Percentiles rank a stretch among this genome's conserved stretches.
Conservation (phyloP, 2,113 vertebrate species). For the Nannospalax galili region DNA sequence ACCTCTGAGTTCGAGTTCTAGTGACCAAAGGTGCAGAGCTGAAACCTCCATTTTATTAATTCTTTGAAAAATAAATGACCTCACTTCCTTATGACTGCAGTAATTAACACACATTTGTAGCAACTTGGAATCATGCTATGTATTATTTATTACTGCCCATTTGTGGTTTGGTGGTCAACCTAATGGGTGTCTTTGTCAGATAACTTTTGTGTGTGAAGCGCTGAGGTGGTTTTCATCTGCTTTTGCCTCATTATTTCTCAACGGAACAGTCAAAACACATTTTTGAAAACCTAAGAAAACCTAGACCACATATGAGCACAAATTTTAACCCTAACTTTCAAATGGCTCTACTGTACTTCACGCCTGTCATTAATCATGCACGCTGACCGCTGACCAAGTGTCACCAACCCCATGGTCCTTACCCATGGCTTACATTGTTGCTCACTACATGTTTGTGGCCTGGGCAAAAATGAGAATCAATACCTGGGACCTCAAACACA, state of each 20-base stretch:
- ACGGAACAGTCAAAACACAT: background rate
- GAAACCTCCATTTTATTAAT: conserved; percentile 62
- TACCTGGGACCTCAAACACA: background rate
- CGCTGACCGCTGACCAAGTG: background rate
- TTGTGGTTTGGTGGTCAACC: conserved; percentile 71
- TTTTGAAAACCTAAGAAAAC: background rate
- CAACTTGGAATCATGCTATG: background rate
- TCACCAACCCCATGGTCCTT: background rate
- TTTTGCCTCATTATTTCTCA: background rate
- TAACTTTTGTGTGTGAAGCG: background rate
- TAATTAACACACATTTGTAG: conserved; percentile 48
- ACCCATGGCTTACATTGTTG: background rate
- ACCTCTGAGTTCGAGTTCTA: conserved; percentile 23
- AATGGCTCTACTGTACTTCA: background rate
- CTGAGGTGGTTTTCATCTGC: background rate
- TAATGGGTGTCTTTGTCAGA: conserved; percentile 57
- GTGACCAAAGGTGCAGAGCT: conserved; percentile 23
- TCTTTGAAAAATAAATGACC: conserved; percentile 77
- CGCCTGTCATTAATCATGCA: background rate
- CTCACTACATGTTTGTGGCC: background rate
- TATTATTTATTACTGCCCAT: conserved; percentile 69
- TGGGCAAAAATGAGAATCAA: background rate
- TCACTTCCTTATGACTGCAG: conserved; percentile 64
- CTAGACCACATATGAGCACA: background rate
- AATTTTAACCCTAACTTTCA: conserved; percentile 4